phyloP scores from a whole-genome alignment of 2,888 invertebrate species.

The Mesorhabditis spiculigera region DNA sequence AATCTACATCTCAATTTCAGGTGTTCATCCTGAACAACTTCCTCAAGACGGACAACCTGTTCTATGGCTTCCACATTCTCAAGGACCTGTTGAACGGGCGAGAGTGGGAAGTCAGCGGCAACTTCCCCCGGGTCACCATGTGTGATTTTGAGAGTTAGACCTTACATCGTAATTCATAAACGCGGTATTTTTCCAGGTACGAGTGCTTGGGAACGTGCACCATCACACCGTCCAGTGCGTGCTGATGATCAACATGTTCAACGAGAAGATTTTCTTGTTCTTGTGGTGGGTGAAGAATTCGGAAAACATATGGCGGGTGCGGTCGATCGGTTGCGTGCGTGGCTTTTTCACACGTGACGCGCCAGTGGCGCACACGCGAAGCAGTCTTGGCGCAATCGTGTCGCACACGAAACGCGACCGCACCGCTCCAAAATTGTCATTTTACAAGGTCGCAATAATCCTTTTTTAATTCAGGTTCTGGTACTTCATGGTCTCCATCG shows the following conservation, averaged over 20 bases:
- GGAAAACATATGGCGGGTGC: background rate
- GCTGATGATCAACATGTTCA: slow-evolving; percentile 58
- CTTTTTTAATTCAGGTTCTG: slow-evolving; percentile 43
- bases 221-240: slow-evolving; percentile 60
- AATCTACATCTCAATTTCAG: no score
- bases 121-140: slow-evolving; percentile 60
- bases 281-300: slow-evolving; percentile 34
- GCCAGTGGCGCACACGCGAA: no score
- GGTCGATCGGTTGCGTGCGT: background rate
- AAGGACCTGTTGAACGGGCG: slow-evolving; percentile 57
- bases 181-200: slow-evolving; percentile 41
- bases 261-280: slow-evolving; percentile 57
- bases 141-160: slow-evolving; percentile 59
- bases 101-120: slow-evolving; percentile 59
- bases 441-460: background rate
- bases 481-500: slow-evolving; percentile 59
- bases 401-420: no score
- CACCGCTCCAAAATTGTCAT: background rate
- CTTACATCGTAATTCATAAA: background rate
- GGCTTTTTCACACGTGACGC: background rate
- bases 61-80: slow-evolving; percentile 60
- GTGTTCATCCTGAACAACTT: slow-evolving; percentile 60
- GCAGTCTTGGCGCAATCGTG: no score
- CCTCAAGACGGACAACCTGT: slow-evolving; percentile 59
- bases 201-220: slow-evolving; percentile 61